phyloP scores from a whole-genome alignment of 2,888 invertebrate species.

The Lepidocyrtoides sp. region DNA sequence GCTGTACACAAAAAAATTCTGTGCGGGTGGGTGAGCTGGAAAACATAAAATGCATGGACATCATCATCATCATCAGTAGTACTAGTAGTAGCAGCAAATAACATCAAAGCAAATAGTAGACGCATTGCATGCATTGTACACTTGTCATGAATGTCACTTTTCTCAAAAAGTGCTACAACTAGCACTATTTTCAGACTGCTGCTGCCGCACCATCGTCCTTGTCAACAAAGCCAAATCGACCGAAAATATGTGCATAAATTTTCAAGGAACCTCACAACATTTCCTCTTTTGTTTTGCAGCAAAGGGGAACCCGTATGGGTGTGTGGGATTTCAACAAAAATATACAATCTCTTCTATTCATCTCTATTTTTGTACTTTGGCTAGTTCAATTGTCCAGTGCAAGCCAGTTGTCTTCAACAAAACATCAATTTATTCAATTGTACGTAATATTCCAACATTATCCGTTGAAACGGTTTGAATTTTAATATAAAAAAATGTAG shows the following conservation, averaged over 20 bases:
- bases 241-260: conserved; percentile 70
- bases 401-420: background rate
- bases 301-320: background rate
- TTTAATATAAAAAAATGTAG: background rate
- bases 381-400: conserved; percentile 3
- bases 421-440: conserved; percentile 48
- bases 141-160: conserved; percentile 64
- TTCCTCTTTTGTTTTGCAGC: background rate
- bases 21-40: conserved; percentile 33
- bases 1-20: background rate
- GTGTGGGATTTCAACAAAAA: background rate
- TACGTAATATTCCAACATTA: background rate
- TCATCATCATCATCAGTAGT: conserved; percentile 22
- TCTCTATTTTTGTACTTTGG: background rate
- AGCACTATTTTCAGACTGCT: too few species aligned
- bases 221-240: conserved; percentile 70
- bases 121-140: conserved; percentile 40
- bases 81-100: background rate
- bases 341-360: background rate
- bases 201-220: conserved; percentile 16
- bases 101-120: background rate
- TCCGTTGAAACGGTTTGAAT: background rate
- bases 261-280: conserved; percentile 28
- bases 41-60: conserved; percentile 55
- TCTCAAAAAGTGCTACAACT: conserved; percentile 50